These are phyloP conservation scores for Podarcis cretensis DNA, from an alignment of 2,113 vertebrate genomes.

Conservation along the genomic window DNA sequence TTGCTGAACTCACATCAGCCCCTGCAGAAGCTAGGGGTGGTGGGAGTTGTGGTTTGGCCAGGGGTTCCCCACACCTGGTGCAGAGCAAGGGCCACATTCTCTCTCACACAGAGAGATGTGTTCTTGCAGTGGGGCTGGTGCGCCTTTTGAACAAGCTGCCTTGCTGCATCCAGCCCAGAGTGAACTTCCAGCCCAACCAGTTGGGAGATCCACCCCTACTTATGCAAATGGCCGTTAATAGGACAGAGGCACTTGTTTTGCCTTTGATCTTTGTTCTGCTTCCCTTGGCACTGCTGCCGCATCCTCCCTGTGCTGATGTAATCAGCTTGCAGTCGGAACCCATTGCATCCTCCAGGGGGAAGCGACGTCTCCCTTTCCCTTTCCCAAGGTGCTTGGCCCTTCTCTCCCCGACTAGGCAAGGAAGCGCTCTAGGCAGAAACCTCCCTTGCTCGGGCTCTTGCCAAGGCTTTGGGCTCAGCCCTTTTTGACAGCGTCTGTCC, in stretches of 20 bases:
- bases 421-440: neutral
- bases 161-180: neutral
- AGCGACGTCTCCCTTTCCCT: neutral
- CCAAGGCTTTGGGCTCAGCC: neutral
- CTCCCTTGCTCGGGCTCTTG: neutral
- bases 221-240: constrained; percentile 18
- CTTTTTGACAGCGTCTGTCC: neutral
- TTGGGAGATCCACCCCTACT: constrained; percentile 14
- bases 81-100: neutral
- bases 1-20: too few relatives aligned
- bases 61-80: neutral
- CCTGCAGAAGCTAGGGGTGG: too few relatives aligned
- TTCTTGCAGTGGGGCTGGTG: neutral
- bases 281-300: constrained; percentile 49
- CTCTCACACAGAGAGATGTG: too few relatives aligned
- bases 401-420: neutral
- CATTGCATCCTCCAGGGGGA: constrained; percentile 1
- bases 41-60: neutral
- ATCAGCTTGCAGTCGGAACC: constrained; percentile 18
- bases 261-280: constrained; percentile 53
- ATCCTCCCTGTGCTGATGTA: constrained; percentile 50
- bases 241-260: constrained; percentile 19
- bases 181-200: constrained; percentile 36
- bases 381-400: neutral
- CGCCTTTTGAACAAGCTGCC: neutral